Base-by-base conservation (phyloP, 2,113 vertebrate species). In the Chiloscyllium plagiosum region DNA sequence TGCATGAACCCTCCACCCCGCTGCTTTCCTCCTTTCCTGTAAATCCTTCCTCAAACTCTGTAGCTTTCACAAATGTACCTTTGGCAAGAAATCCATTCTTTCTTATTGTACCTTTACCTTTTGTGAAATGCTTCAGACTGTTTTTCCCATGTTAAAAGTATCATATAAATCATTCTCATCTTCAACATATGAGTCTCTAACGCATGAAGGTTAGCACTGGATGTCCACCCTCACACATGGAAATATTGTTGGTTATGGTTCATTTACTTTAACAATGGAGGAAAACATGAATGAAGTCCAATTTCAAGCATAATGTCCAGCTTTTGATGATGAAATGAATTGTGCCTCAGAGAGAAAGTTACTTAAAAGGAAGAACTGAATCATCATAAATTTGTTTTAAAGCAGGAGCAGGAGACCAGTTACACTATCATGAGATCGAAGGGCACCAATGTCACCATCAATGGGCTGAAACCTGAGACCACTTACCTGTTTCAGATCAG, bases 381-480 rank as follows among this genome's bases (percentile, higher is more conserved):
- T 29, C 22, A 15, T 95, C 50, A 52, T 72, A 42, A 95, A 72
- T 93, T 66, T 95, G 69, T 96, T 96, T 96, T 97, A 97, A 98
- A 99, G 99, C 99, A 99, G 98, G 99, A 99, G 94, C 99, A 99
- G 98, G 99, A 99, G 97, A 99, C 99, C 96, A 99, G 99, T 97
- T 99, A 99, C 96, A 99, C 99, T 96, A 99, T 99, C 96, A 98
- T 99, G 96, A 98, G 99, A 96, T 98, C 99, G 96, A 98, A 98
- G 96, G 98, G 98, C 96, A 99, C 98, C 87, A 99, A 99, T 0
- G 99, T 99, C 96, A 99, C 98, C 85, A 98, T 99, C 97, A 98
- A 97, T 22, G 98, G 99, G 96, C 98, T 99, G 96, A 99, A 99
- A 98, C 98, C 99, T 42, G 99, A 99, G 96, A 99, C 99, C 13